A percentile compares a stretch with the other conserved stretches of the same genome.
phyloP scores from a whole-genome alignment of 2,797 vertebrate genomes.

The Gymnoscopelus braueri region DNA sequence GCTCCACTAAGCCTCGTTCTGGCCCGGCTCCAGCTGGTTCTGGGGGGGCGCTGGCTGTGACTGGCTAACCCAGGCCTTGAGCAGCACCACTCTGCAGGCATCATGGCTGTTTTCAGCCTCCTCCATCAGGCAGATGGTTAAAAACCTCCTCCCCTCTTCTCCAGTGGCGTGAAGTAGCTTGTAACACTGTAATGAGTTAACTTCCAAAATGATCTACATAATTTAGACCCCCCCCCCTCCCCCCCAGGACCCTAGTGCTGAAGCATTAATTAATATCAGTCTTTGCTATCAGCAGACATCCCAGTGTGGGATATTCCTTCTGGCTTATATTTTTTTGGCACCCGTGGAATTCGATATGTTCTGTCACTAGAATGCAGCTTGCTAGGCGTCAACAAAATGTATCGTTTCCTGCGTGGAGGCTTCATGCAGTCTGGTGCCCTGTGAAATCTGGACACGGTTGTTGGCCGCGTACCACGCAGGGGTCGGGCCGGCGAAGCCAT shows the following conservation, averaged over 20 bases:
- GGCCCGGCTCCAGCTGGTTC: constrained; percentile 71
- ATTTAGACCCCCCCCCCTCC: constrained; percentile 72
- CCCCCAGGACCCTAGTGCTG: constrained; percentile 66
- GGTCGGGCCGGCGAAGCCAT: constrained; percentile 16
- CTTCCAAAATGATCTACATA: constrained; percentile 78
- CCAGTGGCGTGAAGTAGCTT: constrained; percentile 62
- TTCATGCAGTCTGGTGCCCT: constrained; percentile 14
- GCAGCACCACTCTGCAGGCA: constrained; percentile 59
- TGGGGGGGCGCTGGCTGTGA: constrained; percentile 41
- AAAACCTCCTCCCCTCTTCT: constrained; percentile 52
- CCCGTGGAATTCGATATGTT: constrained; percentile 70
- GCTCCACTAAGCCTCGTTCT: constrained; percentile 59
- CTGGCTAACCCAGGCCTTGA: constrained; percentile 62
- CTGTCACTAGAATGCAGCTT: constrained; percentile 59
- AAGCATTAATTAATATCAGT: constrained; percentile 81
- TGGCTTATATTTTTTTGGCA: constrained; percentile 72
- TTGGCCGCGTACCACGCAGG: constrained; percentile 26
- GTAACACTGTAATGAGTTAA: constrained; percentile 78
- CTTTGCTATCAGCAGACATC: constrained; percentile 67
- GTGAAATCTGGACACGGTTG: constrained; percentile 39
- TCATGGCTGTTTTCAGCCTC: constrained; percentile 62
- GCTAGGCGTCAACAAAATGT: constrained; percentile 64
- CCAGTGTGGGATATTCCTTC: constrained; percentile 75
- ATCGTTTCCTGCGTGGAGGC: constrained; percentile 37
- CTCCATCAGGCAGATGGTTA: constrained; percentile 65